Evolutionary conservation across 2,888 invertebrate genomes (phyloP), one percentile per base, ranked within the genome.

Genomic region (Spialia ferax): DNA sequence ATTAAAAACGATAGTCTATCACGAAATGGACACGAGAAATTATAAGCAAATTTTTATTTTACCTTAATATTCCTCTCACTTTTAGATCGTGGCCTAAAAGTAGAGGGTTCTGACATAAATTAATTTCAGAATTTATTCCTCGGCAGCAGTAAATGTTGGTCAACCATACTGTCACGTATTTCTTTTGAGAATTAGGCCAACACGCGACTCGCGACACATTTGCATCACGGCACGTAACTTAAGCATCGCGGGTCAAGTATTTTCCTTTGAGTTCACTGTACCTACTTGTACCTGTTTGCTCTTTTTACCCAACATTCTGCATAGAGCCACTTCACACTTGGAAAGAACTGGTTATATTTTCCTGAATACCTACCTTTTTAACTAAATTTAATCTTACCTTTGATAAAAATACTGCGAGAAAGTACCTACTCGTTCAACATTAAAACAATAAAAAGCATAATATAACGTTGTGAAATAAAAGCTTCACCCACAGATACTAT

Each of bases 141-240:
- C 55, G 35, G 61, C 56, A 42, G 35, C 32, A 67, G 18, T 56
- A 56, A 67, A 67, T 67, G 55, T 62, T 62, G 62, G 67, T 56
- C 67, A 67, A 29, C 55, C 61, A 48, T 32, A 55, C 13, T 55
- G 59, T 54, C 45, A 8, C 35, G 54, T 67, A 61, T 61, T 61
- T 61, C 66, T 61, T 60, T 61, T 42, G 29, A 67, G 66, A 67
- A 67, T 67, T 60, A 67, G 66, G 66, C 55, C 66, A 55, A 15
- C 60, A 59, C 54, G 60, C 66, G 60, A 67, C 55, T 67, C 67
- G 67, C 66, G 66, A 66, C 66, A 66, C 60, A 67, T 67, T 56
- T 67, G 55, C 67, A 55, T 63, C 63, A 32, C 48, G 48, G 35
- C 67, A 67, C 67, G 50, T 38, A 26, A 61, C 66, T 54, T 65